Conservation (phyloP, 2,113 vertebrate species). For the Oophaga pumilio region DNA sequence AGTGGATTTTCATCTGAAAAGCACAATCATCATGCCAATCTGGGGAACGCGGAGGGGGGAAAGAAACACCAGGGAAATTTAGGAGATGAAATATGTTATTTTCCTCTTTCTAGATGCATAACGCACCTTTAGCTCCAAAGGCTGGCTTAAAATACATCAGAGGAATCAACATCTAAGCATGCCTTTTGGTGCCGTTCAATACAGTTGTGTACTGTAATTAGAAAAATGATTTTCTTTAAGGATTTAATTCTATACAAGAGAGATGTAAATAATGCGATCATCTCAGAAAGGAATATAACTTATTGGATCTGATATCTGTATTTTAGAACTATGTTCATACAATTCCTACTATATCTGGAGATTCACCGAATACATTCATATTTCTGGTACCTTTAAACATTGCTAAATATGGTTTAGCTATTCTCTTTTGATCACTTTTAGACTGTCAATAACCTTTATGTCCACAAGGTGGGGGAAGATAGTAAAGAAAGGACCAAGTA, state of each 20-base stretch:
- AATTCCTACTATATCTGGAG: too few relatives aligned
- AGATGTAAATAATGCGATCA: neutral
- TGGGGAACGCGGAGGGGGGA: neutral
- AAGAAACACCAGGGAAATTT: neutral
- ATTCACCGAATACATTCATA: neutral
- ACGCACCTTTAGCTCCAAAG: neutral
- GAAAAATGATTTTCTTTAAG: constrained; percentile 35
- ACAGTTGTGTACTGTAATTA: constrained; percentile 1
- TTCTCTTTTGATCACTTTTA: neutral
- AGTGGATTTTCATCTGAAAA: constrained; percentile 45
- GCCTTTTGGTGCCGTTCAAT: neutral
- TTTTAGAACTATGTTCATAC: neutral
- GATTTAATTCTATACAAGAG: neutral
- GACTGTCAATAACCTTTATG: neutral
- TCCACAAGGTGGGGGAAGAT: constrained; percentile 68
- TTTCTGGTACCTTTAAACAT: neutral
- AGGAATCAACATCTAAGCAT: neutral
- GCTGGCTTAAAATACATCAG: neutral
- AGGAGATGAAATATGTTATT: constrained; percentile 5
- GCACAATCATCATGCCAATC: constrained; percentile 33
- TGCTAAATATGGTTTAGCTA: neutral
- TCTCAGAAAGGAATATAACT: neutral
- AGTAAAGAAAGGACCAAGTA: constrained; percentile 53
- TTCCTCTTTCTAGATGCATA: neutral
- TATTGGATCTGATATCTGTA: neutral